Evolutionary conservation across 2,797 vertebrate genomes (phyloP).

Genomic region (Mus caroli): DNA sequence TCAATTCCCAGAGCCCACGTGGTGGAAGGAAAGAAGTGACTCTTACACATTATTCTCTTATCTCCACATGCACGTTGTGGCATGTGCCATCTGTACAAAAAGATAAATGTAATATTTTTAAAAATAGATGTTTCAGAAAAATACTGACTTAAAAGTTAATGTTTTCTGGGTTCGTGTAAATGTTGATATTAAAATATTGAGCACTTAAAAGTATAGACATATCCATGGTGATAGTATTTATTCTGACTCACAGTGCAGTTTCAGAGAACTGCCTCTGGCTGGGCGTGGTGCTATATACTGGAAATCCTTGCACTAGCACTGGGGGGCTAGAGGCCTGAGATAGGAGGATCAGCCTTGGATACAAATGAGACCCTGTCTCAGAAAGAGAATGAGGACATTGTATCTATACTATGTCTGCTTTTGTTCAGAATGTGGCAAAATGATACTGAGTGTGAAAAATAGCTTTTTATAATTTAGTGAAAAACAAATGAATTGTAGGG

Average conservation of each 20-base stretch:
- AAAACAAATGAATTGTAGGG: background rate
- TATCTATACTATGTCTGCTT: background rate
- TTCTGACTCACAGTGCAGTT: background rate
- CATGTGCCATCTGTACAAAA: background rate
- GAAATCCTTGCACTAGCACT: background rate
- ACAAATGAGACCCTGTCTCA: background rate
- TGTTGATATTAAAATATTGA: slow-evolving; percentile 44
- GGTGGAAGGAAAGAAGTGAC: background rate
- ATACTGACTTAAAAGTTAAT: background rate
- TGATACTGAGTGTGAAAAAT: background rate
- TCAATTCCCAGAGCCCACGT: background rate
- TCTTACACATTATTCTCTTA: background rate
- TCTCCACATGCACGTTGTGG: background rate
- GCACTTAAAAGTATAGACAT: background rate
- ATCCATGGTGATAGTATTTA: background rate
- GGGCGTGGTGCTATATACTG: background rate
- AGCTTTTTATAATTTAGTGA: background rate
- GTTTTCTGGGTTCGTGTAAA: slow-evolving; percentile 3
- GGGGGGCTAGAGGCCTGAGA: no score
- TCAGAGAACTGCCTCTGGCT: background rate
- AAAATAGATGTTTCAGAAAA: slow-evolving; percentile 45
- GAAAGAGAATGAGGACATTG: background rate
- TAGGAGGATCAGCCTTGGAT: background rate
- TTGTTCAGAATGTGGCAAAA: background rate
- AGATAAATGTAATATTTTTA: background rate